Evolutionary conservation across 2,797 vertebrate genomes (phyloP).

Genomic region (Sylvia borin): DNA sequence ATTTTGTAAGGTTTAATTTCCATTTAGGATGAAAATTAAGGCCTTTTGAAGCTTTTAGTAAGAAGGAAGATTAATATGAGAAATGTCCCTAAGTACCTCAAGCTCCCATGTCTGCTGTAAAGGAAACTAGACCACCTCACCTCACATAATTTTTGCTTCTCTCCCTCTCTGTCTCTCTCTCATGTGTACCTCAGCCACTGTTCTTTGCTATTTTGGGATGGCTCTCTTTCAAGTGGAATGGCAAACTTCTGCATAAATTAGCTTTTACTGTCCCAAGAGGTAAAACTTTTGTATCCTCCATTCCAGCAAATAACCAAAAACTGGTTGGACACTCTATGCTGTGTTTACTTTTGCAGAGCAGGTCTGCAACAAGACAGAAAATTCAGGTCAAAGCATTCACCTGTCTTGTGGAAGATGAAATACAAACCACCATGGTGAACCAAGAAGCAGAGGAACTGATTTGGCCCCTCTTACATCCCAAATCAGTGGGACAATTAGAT

Average conservation of each 20-base stretch:
- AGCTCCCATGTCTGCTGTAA: background rate
- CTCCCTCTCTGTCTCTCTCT: background rate
- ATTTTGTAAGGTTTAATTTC: background rate
- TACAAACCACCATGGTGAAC: fast-evolving
- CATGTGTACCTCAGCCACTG: background rate
- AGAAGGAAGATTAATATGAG: background rate
- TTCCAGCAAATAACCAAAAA: background rate
- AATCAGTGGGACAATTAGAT: background rate
- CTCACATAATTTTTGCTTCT: background rate
- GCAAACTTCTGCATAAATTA: background rate
- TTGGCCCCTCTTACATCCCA: background rate
- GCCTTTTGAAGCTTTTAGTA: background rate
- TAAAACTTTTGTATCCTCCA: background rate
- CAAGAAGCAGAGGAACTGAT: background rate
- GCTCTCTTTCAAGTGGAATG: background rate
- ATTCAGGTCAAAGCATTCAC: background rate
- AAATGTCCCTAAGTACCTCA: background rate
- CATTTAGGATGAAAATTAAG: background rate
- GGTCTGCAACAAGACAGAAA: background rate
- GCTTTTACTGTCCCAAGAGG: background rate
- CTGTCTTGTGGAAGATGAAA: background rate
- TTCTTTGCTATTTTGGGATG: background rate
- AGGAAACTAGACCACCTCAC: background rate
- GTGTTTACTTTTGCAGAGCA: background rate
- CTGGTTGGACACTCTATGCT: background rate